Base-by-base conservation (phyloP, 2,113 vertebrate genomes). In the Corydoras maculifer region DNA sequence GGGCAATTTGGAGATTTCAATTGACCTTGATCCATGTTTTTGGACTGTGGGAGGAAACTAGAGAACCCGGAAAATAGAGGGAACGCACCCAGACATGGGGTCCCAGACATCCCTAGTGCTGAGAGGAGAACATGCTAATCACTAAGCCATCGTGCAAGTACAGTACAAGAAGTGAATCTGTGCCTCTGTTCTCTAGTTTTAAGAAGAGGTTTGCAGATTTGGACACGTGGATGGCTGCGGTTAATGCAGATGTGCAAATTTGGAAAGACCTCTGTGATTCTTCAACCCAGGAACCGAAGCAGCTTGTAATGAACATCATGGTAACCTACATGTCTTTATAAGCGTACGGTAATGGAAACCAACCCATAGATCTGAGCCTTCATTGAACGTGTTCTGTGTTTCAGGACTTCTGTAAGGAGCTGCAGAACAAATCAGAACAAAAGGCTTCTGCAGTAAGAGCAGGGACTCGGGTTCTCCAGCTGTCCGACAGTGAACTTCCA, bases 371-470 rank as follows among this genome's bases (percentile, higher is more conserved):
- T 31, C 54, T 50, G 12, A 48, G 2, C 48, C 31, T 2, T 5
- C 29, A 4, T 53, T 35, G 11, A 54, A 55, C 14, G 48, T 48
- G 63, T 9, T 65, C 5, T 70, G 8, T 72, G 25, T 25, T 49
- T 1, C 62, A 99, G 97, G 84, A 89, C 31, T 91, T 98, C 76
- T 88, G 84, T 15, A 89, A 91, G 83, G 93, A 95, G 81, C 78
- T 85, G 30, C 90, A 93, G 75, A 82, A 84, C 69, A 89, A 87
- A 75, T 91, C 91, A 0, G 84, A 82, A 4, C 83, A 92, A 75
- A 94, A 89, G 79, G 85, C 80, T 0, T 88, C 88, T 0, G 90
- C 89, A 7, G 69, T 90, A 31, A 89, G 81, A 58, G 80, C 87
- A 0, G 92, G 91, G 13, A 82, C 86, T 70, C 88, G 86, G 54